A percentile compares a stretch with the other conserved stretches of the same genome.
phyloP scores from a whole-genome alignment of 1,140 invertebrate genomes.

The Papilio polyxenes region DNA sequence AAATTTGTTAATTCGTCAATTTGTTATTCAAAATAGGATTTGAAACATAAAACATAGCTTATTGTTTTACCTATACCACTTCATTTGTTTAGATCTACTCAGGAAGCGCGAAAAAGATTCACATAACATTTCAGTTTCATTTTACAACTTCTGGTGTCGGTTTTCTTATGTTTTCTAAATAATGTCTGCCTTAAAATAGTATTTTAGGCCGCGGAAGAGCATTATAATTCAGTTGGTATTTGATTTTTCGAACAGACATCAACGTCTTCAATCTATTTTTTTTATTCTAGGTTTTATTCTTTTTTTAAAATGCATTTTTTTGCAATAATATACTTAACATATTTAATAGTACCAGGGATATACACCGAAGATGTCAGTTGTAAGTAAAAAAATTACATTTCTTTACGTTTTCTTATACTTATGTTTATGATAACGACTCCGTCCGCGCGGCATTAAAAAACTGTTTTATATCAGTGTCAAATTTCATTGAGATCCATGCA shows the following conservation, averaged over 20 bases:
- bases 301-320: conserved; percentile 51
- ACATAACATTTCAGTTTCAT: conserved; percentile 38
- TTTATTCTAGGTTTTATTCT: conserved; percentile 42
- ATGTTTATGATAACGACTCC: no score
- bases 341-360: conserved; percentile 47
- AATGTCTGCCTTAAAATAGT: conserved; percentile 34
- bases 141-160: conserved; percentile 35
- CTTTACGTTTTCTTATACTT: no score
- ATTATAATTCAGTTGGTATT: conserved; percentile 36
- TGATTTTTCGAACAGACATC: conserved; percentile 29
- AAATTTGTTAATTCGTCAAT: neutral
- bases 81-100: conserved; percentile 30
- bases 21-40: neutral
- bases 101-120: conserved; percentile 36
- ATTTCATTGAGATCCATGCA: no score
- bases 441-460: no score
- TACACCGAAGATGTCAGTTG: conserved; percentile 59
- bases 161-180: conserved; percentile 38
- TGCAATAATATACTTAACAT: conserved; percentile 46
- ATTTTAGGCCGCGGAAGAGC: conserved; percentile 11
- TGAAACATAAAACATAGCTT: conserved; percentile 17
- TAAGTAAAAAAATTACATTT: conserved; percentile 46
- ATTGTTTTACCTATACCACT: conserved; percentile 29
- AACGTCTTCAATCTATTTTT: conserved; percentile 17
- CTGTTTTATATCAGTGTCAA: no score